phyloP scores from a whole-genome alignment of 2,113 vertebrate species.

The Malurus alboscapulatus region DNA sequence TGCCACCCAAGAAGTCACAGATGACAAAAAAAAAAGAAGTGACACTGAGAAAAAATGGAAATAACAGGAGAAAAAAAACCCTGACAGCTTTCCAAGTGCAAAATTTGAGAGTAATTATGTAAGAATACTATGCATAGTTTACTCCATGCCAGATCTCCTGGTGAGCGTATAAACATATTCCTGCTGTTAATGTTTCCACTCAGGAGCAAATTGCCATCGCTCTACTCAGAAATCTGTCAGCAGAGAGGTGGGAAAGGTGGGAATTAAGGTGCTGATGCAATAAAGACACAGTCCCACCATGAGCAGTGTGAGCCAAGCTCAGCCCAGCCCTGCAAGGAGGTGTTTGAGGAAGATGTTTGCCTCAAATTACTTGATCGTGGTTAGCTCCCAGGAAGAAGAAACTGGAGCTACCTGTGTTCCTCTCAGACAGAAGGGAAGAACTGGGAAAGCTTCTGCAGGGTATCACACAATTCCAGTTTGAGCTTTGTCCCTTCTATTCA shows the following conservation, averaged over 20 bases:
- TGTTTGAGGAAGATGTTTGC: background rate
- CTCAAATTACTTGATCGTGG: background rate
- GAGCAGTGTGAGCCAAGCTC: background rate
- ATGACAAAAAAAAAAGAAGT: background rate
- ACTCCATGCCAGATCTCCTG: background rate
- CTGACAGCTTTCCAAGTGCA: background rate
- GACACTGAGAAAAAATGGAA: background rate
- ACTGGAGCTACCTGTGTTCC: background rate
- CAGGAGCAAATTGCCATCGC: background rate
- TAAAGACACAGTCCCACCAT: accelerated
- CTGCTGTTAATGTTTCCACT: background rate
- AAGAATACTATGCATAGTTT: background rate
- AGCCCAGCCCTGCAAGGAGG: background rate
- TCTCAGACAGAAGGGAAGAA: background rate
- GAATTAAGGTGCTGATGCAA: background rate
- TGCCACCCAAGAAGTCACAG: slow-evolving; percentile 21
- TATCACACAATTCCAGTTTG: background rate
- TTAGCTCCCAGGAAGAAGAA: background rate
- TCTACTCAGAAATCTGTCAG: background rate
- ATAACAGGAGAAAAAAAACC: background rate
- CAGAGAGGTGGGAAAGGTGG: background rate
- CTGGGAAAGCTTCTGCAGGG: background rate
- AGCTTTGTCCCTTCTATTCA: background rate
- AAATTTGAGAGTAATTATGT: background rate
- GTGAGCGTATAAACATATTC: background rate